Percentiles rank a stretch among this genome's conserved stretches.
Conservation (phyloP, 2,113 vertebrate genomes). For the Erythrocercus mccallii region DNA sequence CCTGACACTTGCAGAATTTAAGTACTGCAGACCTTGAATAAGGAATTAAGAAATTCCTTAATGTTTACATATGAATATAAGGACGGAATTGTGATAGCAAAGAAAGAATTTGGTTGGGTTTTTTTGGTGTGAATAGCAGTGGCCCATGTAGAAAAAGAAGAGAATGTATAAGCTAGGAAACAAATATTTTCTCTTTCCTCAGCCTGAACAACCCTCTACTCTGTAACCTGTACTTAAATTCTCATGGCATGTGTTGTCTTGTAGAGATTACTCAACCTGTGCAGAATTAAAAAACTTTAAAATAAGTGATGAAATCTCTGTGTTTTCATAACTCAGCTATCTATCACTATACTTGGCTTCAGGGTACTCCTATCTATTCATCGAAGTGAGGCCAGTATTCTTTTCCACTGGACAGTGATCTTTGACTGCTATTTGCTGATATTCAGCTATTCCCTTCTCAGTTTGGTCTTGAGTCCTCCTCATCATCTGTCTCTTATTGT, state of each 20-base stretch:
- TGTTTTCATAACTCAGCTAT: not conserved
- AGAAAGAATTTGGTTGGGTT: rapidly evolving
- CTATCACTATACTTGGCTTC: not conserved
- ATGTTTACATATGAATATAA: not conserved
- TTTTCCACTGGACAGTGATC: not conserved
- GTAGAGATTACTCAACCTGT: not conserved
- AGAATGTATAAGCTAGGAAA: not conserved
- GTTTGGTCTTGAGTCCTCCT: not conserved
- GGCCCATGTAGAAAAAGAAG: not conserved
- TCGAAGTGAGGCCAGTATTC: not conserved
- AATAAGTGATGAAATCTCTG: not conserved
- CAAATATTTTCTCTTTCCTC: not conserved
- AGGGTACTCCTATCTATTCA: not conserved
- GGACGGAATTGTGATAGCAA: not conserved
- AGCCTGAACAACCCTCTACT: not conserved
- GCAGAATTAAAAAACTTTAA: not conserved
- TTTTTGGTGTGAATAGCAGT: not conserved
- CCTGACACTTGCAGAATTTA: not conserved
- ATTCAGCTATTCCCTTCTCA: not conserved
- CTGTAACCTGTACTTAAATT: not conserved
- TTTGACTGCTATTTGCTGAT: not conserved
- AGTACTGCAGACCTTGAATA: not conserved
- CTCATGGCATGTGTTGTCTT: not conserved
- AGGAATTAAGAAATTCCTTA: not conserved
- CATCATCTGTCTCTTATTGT: not conserved